A percentile compares a stretch with the other conserved stretches of the same genome.
Evolutionary conservation across 2,113 vertebrate genomes (phyloP).

Genomic region (Oncorhynchus nerka): DNA sequence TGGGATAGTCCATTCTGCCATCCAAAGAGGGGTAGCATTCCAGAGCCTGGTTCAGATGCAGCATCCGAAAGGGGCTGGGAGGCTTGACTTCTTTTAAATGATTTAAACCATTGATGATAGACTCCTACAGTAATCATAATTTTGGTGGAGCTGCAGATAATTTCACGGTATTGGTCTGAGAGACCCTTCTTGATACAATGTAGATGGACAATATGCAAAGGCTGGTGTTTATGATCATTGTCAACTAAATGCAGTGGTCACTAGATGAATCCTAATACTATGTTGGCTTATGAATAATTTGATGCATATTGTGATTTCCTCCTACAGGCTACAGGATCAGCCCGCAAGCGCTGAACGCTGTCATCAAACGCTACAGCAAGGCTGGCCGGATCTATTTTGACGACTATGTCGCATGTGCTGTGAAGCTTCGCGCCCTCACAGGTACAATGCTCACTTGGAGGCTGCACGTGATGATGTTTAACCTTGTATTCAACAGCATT

Average conservation of each 20-base stretch:
- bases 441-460: constrained; percentile 61
- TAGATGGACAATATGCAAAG: neutral
- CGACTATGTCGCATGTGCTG: constrained; percentile 90
- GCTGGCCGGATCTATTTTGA: constrained; percentile 85
- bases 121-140: neutral
- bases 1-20: neutral
- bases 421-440: constrained; percentile 83
- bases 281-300: neutral
- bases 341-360: constrained; percentile 74
- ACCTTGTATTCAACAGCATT: neutral
- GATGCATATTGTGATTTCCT: neutral
- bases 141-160: neutral
- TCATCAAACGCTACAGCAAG: constrained; percentile 85
- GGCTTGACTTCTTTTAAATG: neutral
- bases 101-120: neutral
- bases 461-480: neutral
- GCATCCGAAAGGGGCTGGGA: neutral
- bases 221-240: neutral
- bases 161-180: neutral
- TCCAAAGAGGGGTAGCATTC: neutral
- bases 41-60: neutral
- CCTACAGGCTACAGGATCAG: constrained; percentile 82
- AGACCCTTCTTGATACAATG: neutral
- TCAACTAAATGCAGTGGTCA: too few species aligned
- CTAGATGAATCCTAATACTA: neutral